Percentiles rank a stretch among this genome's conserved stretches.
phyloP scores from a whole-genome alignment of 2,113 vertebrate species.

The Microcebus jonahi region DNA sequence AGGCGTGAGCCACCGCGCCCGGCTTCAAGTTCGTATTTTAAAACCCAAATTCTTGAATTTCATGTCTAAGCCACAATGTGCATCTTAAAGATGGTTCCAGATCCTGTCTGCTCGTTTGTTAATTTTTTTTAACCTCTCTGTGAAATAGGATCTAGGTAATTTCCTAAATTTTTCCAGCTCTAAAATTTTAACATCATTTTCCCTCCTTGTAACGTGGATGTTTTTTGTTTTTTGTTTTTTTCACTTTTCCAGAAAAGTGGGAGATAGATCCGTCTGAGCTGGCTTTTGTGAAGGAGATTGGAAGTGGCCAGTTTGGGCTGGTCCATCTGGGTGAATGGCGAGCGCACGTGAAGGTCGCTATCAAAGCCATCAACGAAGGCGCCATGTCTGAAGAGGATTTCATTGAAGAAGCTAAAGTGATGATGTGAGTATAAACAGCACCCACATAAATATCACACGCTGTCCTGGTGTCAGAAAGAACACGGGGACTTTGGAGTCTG shows the following conservation, averaged over 20 bases:
- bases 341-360: slow-evolving; percentile 81
- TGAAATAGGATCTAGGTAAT: background rate
- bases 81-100: background rate
- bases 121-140: background rate
- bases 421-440: slow-evolving; percentile 85
- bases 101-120: background rate
- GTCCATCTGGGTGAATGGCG: slow-evolving; percentile 86
- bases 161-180: background rate
- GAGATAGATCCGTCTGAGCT: slow-evolving; percentile 84
- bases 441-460: too few species aligned
- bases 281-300: slow-evolving; percentile 83
- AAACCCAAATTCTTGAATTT: slow-evolving; percentile 15
- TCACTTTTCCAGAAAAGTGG: slow-evolving; percentile 85
- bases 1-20: too few species aligned
- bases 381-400: slow-evolving; percentile 91
- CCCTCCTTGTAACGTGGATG: background rate
- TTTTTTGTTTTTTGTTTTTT: slow-evolving; percentile 76
- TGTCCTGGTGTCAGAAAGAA: background rate
- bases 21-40: background rate
- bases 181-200: background rate
- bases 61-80: background rate
- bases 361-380: slow-evolving; percentile 86
- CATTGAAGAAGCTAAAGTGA: slow-evolving; percentile 90
- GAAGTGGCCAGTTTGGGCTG: slow-evolving; percentile 87
- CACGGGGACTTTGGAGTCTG: background rate